Conservation (phyloP, 1,140 invertebrate species). For the Hypothenemus hampei region DNA sequence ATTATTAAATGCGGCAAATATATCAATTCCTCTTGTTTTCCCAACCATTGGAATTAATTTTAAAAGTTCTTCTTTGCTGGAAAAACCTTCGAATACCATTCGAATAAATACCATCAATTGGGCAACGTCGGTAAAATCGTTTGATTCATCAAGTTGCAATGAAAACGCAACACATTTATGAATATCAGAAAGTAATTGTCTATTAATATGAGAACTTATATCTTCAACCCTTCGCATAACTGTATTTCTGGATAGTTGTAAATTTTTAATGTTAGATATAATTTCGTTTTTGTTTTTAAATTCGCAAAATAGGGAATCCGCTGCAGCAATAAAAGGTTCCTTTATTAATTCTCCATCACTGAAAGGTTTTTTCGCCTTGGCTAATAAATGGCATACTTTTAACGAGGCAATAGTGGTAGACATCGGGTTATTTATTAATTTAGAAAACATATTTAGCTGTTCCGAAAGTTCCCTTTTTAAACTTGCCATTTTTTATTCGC, state of each 20-base stretch:
- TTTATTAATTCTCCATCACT: conserved; percentile 34
- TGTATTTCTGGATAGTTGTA: conserved; percentile 24
- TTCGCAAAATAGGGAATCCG: conserved; percentile 26
- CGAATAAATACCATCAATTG: conserved; percentile 37
- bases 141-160: conserved; percentile 35
- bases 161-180: conserved; percentile 31
- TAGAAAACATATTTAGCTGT: neutral
- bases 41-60: conserved; percentile 38
- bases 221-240: conserved; percentile 29
- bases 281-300: conserved; percentile 28
- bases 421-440: neutral
- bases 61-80: conserved; percentile 40
- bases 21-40: conserved; percentile 38
- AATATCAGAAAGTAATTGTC: conserved; percentile 32
- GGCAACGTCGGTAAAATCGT: conserved; percentile 21
- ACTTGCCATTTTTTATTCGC: conserved; percentile 35
- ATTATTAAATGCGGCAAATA: conserved; percentile 37
- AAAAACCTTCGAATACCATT: too few species aligned
- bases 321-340: conserved; percentile 28
- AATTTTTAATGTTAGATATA: conserved; percentile 10
- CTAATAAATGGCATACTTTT: neutral
- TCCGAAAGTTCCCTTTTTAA: neutral
- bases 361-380: conserved; percentile 20
- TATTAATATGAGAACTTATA: conserved; percentile 30
- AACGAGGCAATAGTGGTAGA: neutral